A percentile compares a stretch with the other conserved stretches of the same genome.
Evolutionary conservation across 1,140 invertebrate species (phyloP).

Genomic region (Asbolus verrucosus): DNA sequence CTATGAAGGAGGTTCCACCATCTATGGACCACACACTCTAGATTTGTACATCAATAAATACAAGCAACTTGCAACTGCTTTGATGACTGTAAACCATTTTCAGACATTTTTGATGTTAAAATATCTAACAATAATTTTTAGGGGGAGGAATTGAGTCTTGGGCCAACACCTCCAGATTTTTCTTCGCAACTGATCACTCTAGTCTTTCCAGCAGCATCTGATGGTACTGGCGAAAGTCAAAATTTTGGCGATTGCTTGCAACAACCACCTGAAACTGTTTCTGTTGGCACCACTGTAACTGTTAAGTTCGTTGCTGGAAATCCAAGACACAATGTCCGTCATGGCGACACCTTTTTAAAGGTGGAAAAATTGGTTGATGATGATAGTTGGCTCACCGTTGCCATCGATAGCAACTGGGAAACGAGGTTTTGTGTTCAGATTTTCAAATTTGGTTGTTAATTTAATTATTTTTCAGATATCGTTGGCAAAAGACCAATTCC

Average conservation of each 20-base stretch:
- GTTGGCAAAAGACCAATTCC: constrained; percentile 67
- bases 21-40: constrained; percentile 89
- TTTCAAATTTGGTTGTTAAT: no score
- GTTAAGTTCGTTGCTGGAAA: constrained; percentile 68
- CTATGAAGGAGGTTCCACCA: constrained; percentile 93
- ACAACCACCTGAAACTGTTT: constrained; percentile 45
- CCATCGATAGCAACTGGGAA: constrained; percentile 79
- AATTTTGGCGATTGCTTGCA: constrained; percentile 49
- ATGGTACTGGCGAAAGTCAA: constrained; percentile 32
- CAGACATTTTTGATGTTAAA: background rate
- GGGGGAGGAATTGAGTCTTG: constrained; percentile 32
- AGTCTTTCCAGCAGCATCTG: constrained; percentile 25
- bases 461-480: constrained; percentile 70
- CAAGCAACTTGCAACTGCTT: constrained; percentile 73
- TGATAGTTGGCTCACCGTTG: constrained; percentile 71
- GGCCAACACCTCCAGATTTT: constrained; percentile 48
- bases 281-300: constrained; percentile 42
- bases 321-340: constrained; percentile 76
- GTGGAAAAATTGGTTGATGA: constrained; percentile 67
- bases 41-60: constrained; percentile 86
- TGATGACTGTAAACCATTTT: constrained; percentile 72
- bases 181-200: constrained; percentile 41
- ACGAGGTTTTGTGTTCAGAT: constrained; percentile 68
- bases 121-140: constrained; percentile 32
- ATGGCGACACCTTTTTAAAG: constrained; percentile 70